Conservation (phyloP, 92 coral and sea anemone species). For the Porites rus region DNA sequence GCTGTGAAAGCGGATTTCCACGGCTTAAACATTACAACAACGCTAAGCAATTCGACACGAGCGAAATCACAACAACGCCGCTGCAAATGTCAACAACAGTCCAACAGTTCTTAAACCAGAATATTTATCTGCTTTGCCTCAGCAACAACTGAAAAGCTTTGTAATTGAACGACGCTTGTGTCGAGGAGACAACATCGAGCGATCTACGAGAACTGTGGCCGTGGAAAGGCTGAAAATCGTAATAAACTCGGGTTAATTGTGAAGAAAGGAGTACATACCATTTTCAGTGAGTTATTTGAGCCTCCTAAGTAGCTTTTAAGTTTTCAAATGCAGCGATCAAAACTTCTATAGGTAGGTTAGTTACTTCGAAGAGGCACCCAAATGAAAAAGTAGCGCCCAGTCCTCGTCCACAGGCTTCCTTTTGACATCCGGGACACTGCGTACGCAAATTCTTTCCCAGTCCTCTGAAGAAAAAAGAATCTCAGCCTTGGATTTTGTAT, state of each 20-base stretch:
- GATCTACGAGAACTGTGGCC: neutral
- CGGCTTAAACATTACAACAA: neutral
- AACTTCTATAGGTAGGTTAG: slow-evolving; percentile 62
- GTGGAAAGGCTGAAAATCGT: neutral
- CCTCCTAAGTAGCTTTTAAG: slow-evolving; percentile 40
- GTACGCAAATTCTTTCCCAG: slow-evolving; percentile 7
- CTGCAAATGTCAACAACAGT: slow-evolving; percentile 67
- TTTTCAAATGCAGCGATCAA: slow-evolving; percentile 58
- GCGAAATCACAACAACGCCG: slow-evolving; percentile 36
- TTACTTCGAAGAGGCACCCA: slow-evolving; percentile 56
- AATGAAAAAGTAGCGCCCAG: slow-evolving; percentile 49
- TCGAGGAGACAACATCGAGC: slow-evolving; percentile 11
- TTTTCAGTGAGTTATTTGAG: slow-evolving; percentile 43
- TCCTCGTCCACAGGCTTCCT: neutral
- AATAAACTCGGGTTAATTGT: neutral
- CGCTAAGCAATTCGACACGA: slow-evolving; percentile 42
- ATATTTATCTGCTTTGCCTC: slow-evolving; percentile 31
- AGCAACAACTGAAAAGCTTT: slow-evolving; percentile 38
- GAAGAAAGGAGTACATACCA: slow-evolving; percentile 59
- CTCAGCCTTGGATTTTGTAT: neutral
- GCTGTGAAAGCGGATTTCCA: neutral
- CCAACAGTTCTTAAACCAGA: slow-evolving; percentile 48
- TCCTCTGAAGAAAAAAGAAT: neutral
- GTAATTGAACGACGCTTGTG: slow-evolving; percentile 3
- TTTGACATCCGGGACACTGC: slow-evolving; percentile 54